A percentile compares a stretch with the other conserved stretches of the same genome.
These are phyloP conservation scores for Tamandua tetradactyla DNA, from an alignment of 2,797 vertebrate genomes.

Conservation along the genomic window DNA sequence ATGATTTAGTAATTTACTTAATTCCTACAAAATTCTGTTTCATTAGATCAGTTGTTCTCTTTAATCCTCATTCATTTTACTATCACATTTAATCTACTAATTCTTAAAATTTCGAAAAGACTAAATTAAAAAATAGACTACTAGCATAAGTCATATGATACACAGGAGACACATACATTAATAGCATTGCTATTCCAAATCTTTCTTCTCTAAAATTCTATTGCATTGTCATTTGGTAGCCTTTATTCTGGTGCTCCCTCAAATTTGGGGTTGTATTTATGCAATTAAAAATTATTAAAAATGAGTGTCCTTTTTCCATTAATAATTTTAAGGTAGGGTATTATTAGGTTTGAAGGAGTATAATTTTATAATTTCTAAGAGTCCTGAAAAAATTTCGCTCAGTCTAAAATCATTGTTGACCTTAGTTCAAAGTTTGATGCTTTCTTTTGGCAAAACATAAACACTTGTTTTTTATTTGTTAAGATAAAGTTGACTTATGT, in stretches of 20 bases:
- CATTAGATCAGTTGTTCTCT: neutral
- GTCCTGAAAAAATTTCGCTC: neutral
- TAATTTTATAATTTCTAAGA: neutral
- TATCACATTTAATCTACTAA: neutral
- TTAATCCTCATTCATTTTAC: neutral
- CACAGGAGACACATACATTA: accelerated
- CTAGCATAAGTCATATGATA: neutral
- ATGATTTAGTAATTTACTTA: neutral
- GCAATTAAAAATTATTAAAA: neutral
- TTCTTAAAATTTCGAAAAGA: neutral
- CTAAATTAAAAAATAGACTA: neutral
- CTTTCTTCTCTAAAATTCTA: neutral
- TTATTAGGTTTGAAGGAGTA: neutral
- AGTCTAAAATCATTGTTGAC: neutral
- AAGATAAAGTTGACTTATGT: neutral
- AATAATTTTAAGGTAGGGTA: neutral
- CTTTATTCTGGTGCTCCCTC: neutral
- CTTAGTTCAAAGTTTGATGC: neutral
- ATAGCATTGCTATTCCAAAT: neutral
- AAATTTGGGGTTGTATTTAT: neutral
- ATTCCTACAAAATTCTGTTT: neutral
- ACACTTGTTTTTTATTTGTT: neutral
- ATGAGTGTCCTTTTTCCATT: neutral
- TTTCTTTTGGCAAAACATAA: neutral
- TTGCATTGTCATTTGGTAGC: neutral